Conservation (phyloP, 2,888 invertebrate species). For the Agapetus fuscipes region DNA sequence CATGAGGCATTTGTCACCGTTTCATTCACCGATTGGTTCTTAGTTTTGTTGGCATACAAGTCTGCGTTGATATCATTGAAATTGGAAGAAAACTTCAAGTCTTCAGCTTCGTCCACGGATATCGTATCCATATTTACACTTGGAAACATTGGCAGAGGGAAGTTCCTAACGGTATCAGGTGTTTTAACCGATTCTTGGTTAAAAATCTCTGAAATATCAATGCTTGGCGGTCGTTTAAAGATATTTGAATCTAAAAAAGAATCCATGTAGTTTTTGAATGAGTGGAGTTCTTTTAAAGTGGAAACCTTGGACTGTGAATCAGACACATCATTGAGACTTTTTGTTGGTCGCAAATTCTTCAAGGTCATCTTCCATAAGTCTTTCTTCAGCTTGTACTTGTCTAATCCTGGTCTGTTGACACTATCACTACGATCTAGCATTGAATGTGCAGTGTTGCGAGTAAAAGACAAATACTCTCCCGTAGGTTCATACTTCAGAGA, state of each 20-base stretch:
- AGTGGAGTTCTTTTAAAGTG: slow-evolving; percentile 11
- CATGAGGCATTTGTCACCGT: slow-evolving; percentile 4
- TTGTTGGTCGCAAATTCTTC: slow-evolving; percentile 15
- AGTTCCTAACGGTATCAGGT: too few relatives aligned
- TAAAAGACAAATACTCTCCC: slow-evolving; percentile 37
- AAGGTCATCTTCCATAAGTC: slow-evolving; percentile 9
- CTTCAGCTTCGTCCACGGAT: slow-evolving; percentile 31
- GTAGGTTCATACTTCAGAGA: slow-evolving; percentile 27
- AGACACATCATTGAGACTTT: slow-evolving; percentile 14
- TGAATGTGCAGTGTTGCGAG: slow-evolving; percentile 28
- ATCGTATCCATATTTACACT: neutral
- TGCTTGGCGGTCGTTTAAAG: neutral
- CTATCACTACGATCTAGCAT: slow-evolving; percentile 7
- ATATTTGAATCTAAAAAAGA: slow-evolving; percentile 18
- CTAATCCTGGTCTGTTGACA: slow-evolving; percentile 11
- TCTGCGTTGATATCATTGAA: slow-evolving; percentile 32
- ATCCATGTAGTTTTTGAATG: slow-evolving; percentile 15
- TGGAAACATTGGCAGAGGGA: too few relatives aligned
- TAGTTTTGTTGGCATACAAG: slow-evolving; percentile 6
- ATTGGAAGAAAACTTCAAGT: slow-evolving; percentile 45
- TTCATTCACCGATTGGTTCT: neutral
- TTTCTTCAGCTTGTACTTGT: slow-evolving; percentile 16
- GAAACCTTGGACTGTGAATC: slow-evolving; percentile 4
- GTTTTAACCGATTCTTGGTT: neutral
- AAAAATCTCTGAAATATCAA: neutral